Percentiles rank a stretch among this genome's conserved stretches.
These are phyloP conservation scores for Myiozetetes cayanensis DNA, from an alignment of 2,113 vertebrate genomes.

Conservation along the genomic window DNA sequence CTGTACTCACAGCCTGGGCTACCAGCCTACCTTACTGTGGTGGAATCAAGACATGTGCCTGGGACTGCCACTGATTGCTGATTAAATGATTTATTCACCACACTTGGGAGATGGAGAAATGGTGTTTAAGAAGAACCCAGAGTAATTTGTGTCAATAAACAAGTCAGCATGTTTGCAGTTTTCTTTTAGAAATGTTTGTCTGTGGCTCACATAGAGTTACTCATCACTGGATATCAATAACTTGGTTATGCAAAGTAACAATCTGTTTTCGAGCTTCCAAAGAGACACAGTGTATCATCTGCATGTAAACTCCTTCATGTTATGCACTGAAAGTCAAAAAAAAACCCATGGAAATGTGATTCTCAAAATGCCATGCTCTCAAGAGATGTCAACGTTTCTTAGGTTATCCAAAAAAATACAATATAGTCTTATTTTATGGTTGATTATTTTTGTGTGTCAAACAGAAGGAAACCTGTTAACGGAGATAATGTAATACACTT, in stretches of 20 bases:
- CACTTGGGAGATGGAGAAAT: not conserved
- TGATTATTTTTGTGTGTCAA: not conserved
- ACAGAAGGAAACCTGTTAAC: not conserved
- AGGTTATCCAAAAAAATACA: not conserved
- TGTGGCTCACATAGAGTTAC: not conserved
- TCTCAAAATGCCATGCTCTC: not conserved
- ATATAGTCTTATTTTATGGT: not conserved
- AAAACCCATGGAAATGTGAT: not conserved
- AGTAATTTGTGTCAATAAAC: not conserved
- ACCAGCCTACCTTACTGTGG: not conserved
- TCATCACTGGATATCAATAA: slow-evolving; percentile 18
- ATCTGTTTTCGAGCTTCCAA: slow-evolving; percentile 18
- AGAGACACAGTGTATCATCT: not conserved
- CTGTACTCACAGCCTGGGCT: not conserved
- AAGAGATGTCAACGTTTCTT: not conserved
- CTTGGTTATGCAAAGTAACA: slow-evolving; percentile 41
- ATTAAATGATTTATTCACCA: not conserved
- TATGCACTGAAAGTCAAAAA: not conserved
- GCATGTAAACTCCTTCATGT: not conserved
- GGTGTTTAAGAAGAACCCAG: not conserved
- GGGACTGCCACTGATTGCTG: not conserved
- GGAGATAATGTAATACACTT: not conserved
- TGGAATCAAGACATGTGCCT: not conserved
- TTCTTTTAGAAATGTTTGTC: not conserved
- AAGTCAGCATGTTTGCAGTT: not conserved